Evolutionary conservation across 1,140 invertebrate genomes (phyloP).

Genomic region (Caenorhabditis tropicalis): DNA sequence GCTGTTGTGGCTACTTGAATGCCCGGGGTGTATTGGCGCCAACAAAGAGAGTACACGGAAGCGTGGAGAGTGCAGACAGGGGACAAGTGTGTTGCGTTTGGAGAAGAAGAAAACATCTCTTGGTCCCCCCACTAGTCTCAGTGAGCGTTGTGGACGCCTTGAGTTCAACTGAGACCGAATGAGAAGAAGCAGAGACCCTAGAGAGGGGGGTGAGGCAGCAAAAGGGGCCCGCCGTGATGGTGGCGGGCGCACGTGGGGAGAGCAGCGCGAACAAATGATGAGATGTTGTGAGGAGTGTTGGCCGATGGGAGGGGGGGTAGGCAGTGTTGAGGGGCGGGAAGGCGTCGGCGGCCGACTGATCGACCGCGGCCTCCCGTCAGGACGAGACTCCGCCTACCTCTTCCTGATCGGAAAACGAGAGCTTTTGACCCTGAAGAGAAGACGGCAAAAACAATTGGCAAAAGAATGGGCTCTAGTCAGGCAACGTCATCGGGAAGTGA

Average conservation of each 20-base stretch:
- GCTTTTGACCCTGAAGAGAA: not conserved
- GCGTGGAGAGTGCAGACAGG: not conserved
- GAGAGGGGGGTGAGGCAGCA: not conserved
- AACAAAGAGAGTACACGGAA: not conserved
- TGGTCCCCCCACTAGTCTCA: not conserved
- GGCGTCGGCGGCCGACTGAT: conserved; percentile 39
- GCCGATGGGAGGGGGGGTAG: conserved; percentile 16
- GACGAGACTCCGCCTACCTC: conserved; percentile 28
- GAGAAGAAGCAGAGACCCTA: conserved; percentile 7
- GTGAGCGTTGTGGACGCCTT: not conserved
- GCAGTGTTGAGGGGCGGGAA: conserved; percentile 35
- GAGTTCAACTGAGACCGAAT: conserved; percentile 9
- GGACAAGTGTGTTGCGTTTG: not conserved
- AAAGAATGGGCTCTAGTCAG: conserved; percentile 1
- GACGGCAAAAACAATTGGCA: conserved; percentile 13
- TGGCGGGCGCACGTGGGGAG: conserved; percentile 26
- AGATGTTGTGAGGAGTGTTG: conserved; percentile 39
- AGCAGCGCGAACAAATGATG: conserved; percentile 44
- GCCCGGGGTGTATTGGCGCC: conserved; percentile 7
- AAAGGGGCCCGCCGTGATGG: not conserved
- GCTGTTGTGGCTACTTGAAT: not conserved
- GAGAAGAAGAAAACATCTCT: conserved; percentile 6
- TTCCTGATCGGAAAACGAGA: conserved; percentile 30
- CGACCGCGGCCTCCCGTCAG: conserved; percentile 39
- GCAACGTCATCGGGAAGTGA: not conserved